Percentiles rank a stretch among this genome's conserved stretches.
Evolutionary conservation across 1,140 invertebrate species (phyloP).

Genomic region (Eumeta japonica): DNA sequence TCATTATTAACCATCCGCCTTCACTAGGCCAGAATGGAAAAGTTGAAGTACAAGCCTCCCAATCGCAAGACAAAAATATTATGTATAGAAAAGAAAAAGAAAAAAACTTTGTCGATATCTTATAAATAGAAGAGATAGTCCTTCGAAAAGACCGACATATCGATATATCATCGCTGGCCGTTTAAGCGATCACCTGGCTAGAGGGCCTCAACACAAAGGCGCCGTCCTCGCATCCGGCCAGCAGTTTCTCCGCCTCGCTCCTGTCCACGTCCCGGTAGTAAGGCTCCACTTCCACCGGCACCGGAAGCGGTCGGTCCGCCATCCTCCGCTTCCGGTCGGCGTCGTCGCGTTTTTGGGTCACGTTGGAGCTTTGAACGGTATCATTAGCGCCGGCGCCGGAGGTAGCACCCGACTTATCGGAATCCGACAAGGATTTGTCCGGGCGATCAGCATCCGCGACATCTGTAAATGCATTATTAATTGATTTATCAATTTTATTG

Average conservation of each 20-base stretch:
- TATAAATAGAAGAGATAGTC: not conserved
- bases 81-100: not conserved
- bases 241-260: conserved; percentile 39
- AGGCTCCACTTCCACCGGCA: conserved; percentile 50
- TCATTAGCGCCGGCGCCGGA: too few relatives aligned
- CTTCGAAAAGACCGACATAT: not conserved
- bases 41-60: too few relatives aligned
- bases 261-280: conserved; percentile 53
- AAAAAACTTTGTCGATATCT: not conserved
- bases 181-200: conserved; percentile 33
- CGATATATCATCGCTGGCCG: not conserved
- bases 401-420: too few relatives aligned
- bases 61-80: not conserved
- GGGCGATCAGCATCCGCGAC: too few relatives aligned
- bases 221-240: conserved; percentile 47
- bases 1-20: too few relatives aligned
- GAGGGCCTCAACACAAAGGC: conserved; percentile 47
- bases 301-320: conserved; percentile 45
- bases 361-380: too few relatives aligned
- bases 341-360: too few relatives aligned
- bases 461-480: too few relatives aligned
- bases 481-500: too few relatives aligned
- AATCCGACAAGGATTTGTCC: too few relatives aligned
- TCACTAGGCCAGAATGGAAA: too few relatives aligned
- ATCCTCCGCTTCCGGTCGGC: conserved; percentile 24